A percentile compares a stretch with the other conserved stretches of the same genome.
These are phyloP conservation scores for Tanypteryx hageni DNA, from an alignment of 2,888 invertebrate genomes.

Conservation along the genomic window DNA sequence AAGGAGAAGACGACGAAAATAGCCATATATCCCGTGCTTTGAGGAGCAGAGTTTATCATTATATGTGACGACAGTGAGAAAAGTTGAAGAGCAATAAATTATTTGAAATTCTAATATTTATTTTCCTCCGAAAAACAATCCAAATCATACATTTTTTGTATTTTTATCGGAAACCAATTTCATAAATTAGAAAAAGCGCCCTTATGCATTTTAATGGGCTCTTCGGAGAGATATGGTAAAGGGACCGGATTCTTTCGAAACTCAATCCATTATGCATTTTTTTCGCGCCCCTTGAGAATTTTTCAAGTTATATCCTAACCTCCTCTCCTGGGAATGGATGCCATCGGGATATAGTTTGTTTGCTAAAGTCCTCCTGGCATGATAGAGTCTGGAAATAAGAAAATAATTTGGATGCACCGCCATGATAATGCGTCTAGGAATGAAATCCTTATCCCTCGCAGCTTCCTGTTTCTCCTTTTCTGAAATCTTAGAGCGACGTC, in stretches of 20 bases:
- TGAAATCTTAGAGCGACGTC: background rate
- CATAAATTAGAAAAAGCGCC: background rate
- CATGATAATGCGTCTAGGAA: background rate
- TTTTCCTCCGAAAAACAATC: no score
- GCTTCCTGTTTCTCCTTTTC: no score
- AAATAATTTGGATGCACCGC: background rate
- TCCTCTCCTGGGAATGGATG: background rate
- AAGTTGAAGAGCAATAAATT: no score
- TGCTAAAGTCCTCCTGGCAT: background rate
- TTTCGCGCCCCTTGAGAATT: background rate
- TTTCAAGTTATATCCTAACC: background rate
- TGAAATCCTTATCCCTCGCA: background rate
- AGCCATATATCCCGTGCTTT: no score
- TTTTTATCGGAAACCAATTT: background rate
- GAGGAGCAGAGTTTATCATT: no score
- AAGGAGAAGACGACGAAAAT: no score
- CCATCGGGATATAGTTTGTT: background rate
- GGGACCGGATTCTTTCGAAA: background rate
- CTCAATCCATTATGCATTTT: conserved; percentile 13
- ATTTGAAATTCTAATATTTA: no score
- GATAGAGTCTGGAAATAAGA: background rate
- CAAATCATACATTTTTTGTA: background rate
- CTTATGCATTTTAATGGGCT: background rate
- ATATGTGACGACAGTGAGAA: no score
- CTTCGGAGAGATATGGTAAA: background rate